These are phyloP conservation scores for Lepidurus apus DNA, from an alignment of 1,140 invertebrate genomes.

Conservation along the genomic window DNA sequence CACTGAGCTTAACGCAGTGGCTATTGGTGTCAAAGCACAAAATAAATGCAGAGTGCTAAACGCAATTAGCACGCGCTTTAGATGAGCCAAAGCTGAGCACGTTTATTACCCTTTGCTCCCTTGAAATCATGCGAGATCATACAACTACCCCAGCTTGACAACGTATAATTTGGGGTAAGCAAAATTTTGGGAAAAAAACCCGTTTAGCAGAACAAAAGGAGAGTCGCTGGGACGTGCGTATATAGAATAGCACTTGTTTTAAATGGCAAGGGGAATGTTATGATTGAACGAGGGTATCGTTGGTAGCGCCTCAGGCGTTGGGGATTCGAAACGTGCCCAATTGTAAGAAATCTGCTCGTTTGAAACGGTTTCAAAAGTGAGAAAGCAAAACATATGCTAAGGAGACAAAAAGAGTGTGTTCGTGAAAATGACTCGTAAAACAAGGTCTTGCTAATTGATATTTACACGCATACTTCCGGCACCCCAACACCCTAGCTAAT, in stretches of 20 bases:
- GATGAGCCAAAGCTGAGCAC: neutral
- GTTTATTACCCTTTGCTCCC: too few relatives aligned
- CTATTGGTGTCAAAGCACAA: neutral
- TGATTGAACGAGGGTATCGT: too few relatives aligned
- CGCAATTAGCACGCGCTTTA: neutral
- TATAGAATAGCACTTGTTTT: too few relatives aligned
- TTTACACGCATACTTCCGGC: slow-evolving; percentile 11
- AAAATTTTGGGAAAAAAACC: too few relatives aligned
- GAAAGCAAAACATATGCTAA: neutral
- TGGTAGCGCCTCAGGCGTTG: too few relatives aligned
- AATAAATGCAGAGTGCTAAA: slow-evolving; percentile 12
- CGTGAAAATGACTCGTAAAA: neutral
- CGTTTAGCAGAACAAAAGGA: too few relatives aligned
- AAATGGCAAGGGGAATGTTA: too few relatives aligned
- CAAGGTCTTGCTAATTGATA: neutral
- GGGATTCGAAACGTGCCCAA: neutral
- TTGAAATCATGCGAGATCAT: too few relatives aligned
- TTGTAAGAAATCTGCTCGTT: neutral
- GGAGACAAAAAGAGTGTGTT: neutral
- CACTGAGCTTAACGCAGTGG: neutral
- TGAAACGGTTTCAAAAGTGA: neutral
- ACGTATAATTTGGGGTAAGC: too few relatives aligned
- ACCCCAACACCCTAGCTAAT: neutral
- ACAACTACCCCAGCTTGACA: too few relatives aligned
- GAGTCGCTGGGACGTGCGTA: too few relatives aligned